A percentile compares a stretch with the other conserved stretches of the same genome.
Evolutionary conservation across 2,797 vertebrate genomes (phyloP).

Genomic region (Sebastes matsubarae): DNA sequence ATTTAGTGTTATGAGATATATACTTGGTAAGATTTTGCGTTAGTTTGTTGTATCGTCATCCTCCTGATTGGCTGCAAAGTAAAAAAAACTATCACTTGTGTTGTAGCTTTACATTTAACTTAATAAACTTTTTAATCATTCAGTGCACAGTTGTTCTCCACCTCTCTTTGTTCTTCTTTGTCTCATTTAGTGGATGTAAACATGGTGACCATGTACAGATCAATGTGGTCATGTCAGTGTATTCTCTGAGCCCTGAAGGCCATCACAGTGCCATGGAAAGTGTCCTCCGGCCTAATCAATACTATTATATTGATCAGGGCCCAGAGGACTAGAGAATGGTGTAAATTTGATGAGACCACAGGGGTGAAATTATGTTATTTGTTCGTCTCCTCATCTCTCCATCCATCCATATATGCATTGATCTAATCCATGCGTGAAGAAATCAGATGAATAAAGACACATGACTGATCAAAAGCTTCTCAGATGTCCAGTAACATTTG

Average conservation of each 20-base stretch:
- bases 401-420: not conserved
- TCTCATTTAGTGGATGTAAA: not conserved
- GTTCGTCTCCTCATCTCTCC: not conserved
- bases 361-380: too few relatives aligned
- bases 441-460: not conserved
- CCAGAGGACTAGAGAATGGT: not conserved
- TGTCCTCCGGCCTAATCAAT: slow-evolving; percentile 23
- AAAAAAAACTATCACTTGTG: rapidly evolving
- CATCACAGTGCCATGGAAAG: slow-evolving; percentile 24
- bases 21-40: too few relatives aligned
- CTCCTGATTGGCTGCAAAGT: too few relatives aligned
- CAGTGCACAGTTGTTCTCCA: not conserved
- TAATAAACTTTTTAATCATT: not conserved
- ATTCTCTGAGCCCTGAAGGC: slow-evolving; percentile 15
- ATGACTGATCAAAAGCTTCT: not conserved
- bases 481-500: not conserved
- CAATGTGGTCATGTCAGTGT: not conserved
- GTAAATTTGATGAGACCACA: not conserved
- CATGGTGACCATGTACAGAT: not conserved
- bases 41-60: not conserved
- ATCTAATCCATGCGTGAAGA: not conserved
- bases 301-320: slow-evolving; percentile 2
- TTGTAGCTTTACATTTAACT: not conserved
- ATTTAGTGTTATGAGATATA: too few relatives aligned
- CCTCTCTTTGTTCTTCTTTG: not conserved